These are phyloP conservation scores for Gonioctena quinquepunctata DNA, from an alignment of 1,140 invertebrate genomes.

Conservation along the genomic window DNA sequence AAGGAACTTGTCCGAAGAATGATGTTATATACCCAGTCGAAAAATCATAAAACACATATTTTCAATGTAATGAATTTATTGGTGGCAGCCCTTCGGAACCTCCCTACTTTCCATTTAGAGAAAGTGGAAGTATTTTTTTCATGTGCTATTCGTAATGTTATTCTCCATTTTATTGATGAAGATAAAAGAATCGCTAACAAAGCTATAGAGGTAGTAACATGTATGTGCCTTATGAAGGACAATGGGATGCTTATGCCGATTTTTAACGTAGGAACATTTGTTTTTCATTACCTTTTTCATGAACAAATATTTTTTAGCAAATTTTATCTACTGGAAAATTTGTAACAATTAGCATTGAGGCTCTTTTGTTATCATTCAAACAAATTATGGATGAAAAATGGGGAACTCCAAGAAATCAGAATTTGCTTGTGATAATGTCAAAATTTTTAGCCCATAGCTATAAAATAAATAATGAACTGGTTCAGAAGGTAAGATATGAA, in stretches of 20 bases:
- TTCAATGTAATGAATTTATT: slow-evolving; percentile 27
- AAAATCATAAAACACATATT: slow-evolving; percentile 27
- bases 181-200: slow-evolving; percentile 21
- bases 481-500: slow-evolving; percentile 3
- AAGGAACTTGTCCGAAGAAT: slow-evolving; percentile 26
- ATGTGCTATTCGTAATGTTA: slow-evolving; percentile 21
- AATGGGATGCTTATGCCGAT: slow-evolving; percentile 20
- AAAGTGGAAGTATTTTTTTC: slow-evolving; percentile 27
- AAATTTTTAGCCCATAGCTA: slow-evolving; percentile 17
- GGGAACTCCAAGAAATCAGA: slow-evolving; percentile 24
- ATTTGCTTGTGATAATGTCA: slow-evolving; percentile 26
- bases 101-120: slow-evolving; percentile 13
- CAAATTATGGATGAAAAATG: slow-evolving; percentile 19
- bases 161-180: slow-evolving; percentile 24
- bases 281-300: not conserved
- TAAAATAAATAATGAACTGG: slow-evolving; percentile 18
- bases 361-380: slow-evolving; percentile 18
- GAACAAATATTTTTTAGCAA: too few species aligned
- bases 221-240: slow-evolving; percentile 23
- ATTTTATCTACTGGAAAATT: slow-evolving; percentile 20
- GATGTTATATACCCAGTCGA: slow-evolving; percentile 23
- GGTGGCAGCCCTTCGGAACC: slow-evolving; percentile 17
- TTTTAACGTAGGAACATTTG: slow-evolving; percentile 20
- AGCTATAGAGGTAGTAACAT: slow-evolving; percentile 25
- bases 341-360: slow-evolving; percentile 3